Evolutionary conservation across 2,113 vertebrate genomes (phyloP), one percentile per base, ranked within the genome.

Genomic region (Osmerus eperlanus): DNA sequence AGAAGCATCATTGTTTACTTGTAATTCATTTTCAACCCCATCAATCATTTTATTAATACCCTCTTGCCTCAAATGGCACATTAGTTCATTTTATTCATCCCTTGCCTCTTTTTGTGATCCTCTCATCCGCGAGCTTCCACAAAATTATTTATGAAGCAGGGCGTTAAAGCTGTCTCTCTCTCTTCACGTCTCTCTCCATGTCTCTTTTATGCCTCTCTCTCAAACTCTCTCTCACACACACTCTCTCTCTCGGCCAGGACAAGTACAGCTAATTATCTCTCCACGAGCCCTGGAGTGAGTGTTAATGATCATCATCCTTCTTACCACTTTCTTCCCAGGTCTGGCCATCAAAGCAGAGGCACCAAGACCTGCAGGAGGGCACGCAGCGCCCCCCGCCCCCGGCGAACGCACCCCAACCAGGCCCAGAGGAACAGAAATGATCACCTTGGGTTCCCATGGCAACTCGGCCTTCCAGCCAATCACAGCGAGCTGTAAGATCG

Each of bases 401-500:
- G 91, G 94, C 2, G 96, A 98, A 73, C 93, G 94, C 83, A 96
- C 95, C 68, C 95, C 94, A 53, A 95, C 95, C 67, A 94, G 96
- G 80, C 90, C 94, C 73, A 92, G 92, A 88, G 79, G 80, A 6
- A 59, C 93, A 23, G 96, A 98, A 82, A 96, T 95, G 86, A 91
- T 96, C 74, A 89, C 93, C 54, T 92, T 99, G 80, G 95, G 95
- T 83, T 96, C 95, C 84, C 96, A 98, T 75, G 91, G 95, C 83
- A 98, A 95, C 92, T 99, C 97, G n/a, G 96, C 97, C 74, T 99
- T 99, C 87, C 97, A 99, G 85, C 97, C 97, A 63, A 98, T 99
- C 87, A 96, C 95, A 66, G 93, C 96, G 63, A 99, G 96, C 91
- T 99, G 97, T 86, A 99, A 99, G 90, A 98, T 99, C 80, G 91